A percentile compares a stretch with the other conserved stretches of the same genome.
Conservation (phyloP, 2,888 invertebrate species). For the Idaea straminata region DNA sequence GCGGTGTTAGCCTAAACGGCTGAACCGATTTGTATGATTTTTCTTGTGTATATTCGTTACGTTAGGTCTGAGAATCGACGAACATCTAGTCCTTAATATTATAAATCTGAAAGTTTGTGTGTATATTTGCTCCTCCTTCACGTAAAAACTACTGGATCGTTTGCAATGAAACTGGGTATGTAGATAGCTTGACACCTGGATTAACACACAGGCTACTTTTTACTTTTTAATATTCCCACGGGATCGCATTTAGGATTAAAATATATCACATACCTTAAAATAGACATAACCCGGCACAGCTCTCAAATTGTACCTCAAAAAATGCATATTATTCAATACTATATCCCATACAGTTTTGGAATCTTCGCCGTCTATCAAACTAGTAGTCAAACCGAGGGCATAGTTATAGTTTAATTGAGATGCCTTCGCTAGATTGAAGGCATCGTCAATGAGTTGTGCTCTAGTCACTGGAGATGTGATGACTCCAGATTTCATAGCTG, state of each 20-base stretch:
- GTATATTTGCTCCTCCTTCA: no score
- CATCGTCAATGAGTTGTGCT: conserved; percentile 87
- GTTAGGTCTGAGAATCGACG: no score
- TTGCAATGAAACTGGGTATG: no score
- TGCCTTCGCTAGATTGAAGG: conserved; percentile 82
- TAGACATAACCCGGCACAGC: conserved; percentile 73
- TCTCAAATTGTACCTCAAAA: conserved; percentile 69
- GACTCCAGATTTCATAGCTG: conserved; percentile 71
- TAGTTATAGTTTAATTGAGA: conserved; percentile 79
- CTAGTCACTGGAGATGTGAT: conserved; percentile 81
- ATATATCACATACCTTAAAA: conserved; percentile 57
- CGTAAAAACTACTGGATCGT: no score
- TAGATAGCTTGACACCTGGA: no score
- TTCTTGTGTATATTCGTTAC: no score
- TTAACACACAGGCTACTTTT: no score
- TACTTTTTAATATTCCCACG: no score
- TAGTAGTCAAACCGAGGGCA: conserved; percentile 82
- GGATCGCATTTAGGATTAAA: not conserved
- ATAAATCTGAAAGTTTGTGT: no score
- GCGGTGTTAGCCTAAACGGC: no score
- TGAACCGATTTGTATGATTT: no score
- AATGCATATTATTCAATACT: conserved; percentile 78
- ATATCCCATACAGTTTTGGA: conserved; percentile 85
- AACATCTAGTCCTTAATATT: no score
- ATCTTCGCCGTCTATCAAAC: conserved; percentile 79